A percentile compares a stretch with the other conserved stretches of the same genome.
phyloP scores from a whole-genome alignment of 2,797 vertebrate species.

The Benthosema pterotum region DNA sequence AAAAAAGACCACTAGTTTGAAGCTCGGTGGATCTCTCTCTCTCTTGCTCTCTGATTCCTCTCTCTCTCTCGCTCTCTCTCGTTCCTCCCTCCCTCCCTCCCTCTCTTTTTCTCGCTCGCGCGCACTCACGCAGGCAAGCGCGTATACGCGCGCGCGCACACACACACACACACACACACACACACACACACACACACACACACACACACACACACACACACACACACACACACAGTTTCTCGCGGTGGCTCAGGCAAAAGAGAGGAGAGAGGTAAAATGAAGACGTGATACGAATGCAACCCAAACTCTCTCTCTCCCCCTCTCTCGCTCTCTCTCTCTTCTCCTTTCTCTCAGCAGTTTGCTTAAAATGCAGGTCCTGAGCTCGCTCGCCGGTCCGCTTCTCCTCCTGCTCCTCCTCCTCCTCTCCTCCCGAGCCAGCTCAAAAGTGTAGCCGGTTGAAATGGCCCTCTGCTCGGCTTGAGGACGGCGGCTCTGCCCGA shows the following conservation, averaged over 20 bases:
- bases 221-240: no score
- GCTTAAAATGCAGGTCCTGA: slow-evolving; percentile 74
- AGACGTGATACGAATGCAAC: not conserved
- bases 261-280: no score
- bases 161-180: no score
- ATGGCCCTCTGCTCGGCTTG: slow-evolving; percentile 75
- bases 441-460: slow-evolving; percentile 78
- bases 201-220: no score
- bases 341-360: slow-evolving; percentile 49
- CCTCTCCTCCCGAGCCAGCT: slow-evolving; percentile 82
- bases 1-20: slow-evolving; percentile 78
- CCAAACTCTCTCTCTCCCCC: slow-evolving; percentile 38
- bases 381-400: slow-evolving; percentile 57
- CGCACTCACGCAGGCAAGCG: no score
- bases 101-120: slow-evolving; percentile 39
- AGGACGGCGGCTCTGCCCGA: slow-evolving; percentile 52
- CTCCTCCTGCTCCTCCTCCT: no score
- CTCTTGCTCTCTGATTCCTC: slow-evolving; percentile 54
- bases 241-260: no score
- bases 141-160: no score
- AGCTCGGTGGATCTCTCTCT: slow-evolving; percentile 84
- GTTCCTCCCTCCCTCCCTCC: slow-evolving; percentile 51
- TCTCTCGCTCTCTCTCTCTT: slow-evolving; percentile 15
- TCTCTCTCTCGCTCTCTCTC: slow-evolving; percentile 44
- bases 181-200: no score